Base-by-base conservation (phyloP, 2,797 vertebrate species). In the Anabacerthia variegaticeps region DNA sequence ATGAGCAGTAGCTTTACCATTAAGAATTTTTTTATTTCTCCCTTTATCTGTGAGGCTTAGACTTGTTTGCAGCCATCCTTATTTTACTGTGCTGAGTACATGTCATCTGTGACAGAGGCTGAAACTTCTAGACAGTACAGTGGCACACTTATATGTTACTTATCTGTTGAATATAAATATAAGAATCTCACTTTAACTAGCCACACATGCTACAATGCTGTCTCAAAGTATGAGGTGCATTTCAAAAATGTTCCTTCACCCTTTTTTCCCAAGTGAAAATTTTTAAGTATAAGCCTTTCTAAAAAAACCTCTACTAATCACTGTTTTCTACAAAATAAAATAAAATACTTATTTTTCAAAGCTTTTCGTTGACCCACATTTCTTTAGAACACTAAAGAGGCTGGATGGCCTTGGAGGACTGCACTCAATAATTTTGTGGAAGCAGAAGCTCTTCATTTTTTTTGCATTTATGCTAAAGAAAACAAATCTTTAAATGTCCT, bases 331-430 rank as follows among this genome's bases (percentile, higher is more conserved):
- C 63, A 71, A 93, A 85, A 71, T n/a, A 73, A 62, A 74, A 26
- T 26, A 41, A 51, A 95, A 80, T 49, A 72, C 39, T 80, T 80
- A 28, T 63, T 94, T 97, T 96, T 87, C 37, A 95, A 95, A 92
- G 44, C 10, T 16, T 66, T 85, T 36, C 37, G 71, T 67, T 86
- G 66, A 92, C 22, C 13, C 36, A 76, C 37, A 28, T 82, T 92
- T 95, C 58, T 71, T 85, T 72, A 93, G 72, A 93, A 94, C 75
- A 85, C 54, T 62, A 61, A 88, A 77, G 12, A 49, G 12, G 48
- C 21, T 83, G 69, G 55, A 67, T 55, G 69, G 76, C 81, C 72
- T 94, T 78, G 37, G 24, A 78, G 59, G 67, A 93, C 43, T 82
- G n/a, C 24, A 90, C 37, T 92, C 78, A 87, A 95, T 91, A 15